Evolutionary conservation across 1,140 invertebrate species (phyloP).

Genomic region (Lutraria rhynchaena): DNA sequence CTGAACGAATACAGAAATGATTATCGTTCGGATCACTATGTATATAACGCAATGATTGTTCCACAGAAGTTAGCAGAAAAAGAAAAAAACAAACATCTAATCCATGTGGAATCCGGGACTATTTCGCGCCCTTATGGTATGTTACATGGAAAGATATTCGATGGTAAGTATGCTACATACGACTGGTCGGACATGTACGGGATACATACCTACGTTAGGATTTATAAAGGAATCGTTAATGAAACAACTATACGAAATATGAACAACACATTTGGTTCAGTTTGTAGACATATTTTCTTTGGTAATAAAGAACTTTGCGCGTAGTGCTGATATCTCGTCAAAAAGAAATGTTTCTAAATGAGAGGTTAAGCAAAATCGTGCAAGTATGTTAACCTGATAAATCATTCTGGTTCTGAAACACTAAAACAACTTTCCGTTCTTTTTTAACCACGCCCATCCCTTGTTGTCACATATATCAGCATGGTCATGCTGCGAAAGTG

Average conservation of each 20-base stretch:
- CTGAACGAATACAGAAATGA: constrained; percentile 20
- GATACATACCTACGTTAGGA: constrained; percentile 18
- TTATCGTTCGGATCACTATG: constrained; percentile 1
- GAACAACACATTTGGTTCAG: constrained; percentile 13
- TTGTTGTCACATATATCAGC: too few relatives aligned
- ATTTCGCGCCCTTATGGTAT: constrained; percentile 8
- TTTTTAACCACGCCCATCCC: too few relatives aligned
- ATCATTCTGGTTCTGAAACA: too few relatives aligned
- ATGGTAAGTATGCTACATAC: neutral
- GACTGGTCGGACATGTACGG: constrained; percentile 35
- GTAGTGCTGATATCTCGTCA: too few relatives aligned
- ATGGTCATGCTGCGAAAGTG: too few relatives aligned
- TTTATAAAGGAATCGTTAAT: neutral
- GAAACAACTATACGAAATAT: constrained; percentile 5
- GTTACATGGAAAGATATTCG: neutral
- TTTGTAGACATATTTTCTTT: constrained; percentile 19
- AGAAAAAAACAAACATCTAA: neutral
- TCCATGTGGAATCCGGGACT: constrained; percentile 26
- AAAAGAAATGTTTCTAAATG: too few relatives aligned
- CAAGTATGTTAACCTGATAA: too few relatives aligned
- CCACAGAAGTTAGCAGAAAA: neutral
- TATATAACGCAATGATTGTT: constrained; percentile 20
- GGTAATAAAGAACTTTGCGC: constrained; percentile 46
- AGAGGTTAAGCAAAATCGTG: too few relatives aligned
- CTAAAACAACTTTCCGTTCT: too few relatives aligned